Conservation (phyloP, 2,888 invertebrate species). For the Calameuta idolon region DNA sequence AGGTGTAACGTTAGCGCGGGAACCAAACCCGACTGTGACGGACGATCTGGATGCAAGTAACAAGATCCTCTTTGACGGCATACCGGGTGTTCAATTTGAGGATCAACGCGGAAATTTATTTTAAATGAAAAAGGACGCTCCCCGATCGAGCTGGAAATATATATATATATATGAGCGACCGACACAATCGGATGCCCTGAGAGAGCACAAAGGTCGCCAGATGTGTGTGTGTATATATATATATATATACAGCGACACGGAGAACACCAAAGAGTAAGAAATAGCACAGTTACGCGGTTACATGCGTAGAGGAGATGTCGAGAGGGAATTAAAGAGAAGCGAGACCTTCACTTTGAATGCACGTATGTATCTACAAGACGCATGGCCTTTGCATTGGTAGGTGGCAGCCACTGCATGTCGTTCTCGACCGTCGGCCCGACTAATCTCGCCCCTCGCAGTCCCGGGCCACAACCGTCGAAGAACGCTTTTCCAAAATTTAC, state of each 20-base stretch:
- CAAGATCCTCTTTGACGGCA: neutral
- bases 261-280: neutral
- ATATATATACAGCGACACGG: neutral
- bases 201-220: neutral
- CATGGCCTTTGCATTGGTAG: conserved; percentile 33
- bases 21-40: neutral
- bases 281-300: conserved; percentile 10
- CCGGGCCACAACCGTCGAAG: neutral
- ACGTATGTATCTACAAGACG: conserved; percentile 16
- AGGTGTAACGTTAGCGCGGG: neutral
- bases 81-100: neutral
- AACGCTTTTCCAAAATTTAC: neutral
- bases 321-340: conserved; percentile 38
- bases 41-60: neutral
- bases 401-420: neutral
- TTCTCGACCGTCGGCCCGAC: neutral
- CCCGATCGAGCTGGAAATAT: neutral
- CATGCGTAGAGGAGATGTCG: conserved; percentile 26
- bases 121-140: neutral
- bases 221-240: neutral
- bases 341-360: conserved; percentile 34
- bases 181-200: neutral
- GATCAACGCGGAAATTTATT: neutral
- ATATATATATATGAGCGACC: neutral
- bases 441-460: neutral